Evolutionary conservation across 2,797 vertebrate genomes (phyloP), one percentile per base, ranked within the genome.

Genomic region (Lepidocolaptes lacrymiger): DNA sequence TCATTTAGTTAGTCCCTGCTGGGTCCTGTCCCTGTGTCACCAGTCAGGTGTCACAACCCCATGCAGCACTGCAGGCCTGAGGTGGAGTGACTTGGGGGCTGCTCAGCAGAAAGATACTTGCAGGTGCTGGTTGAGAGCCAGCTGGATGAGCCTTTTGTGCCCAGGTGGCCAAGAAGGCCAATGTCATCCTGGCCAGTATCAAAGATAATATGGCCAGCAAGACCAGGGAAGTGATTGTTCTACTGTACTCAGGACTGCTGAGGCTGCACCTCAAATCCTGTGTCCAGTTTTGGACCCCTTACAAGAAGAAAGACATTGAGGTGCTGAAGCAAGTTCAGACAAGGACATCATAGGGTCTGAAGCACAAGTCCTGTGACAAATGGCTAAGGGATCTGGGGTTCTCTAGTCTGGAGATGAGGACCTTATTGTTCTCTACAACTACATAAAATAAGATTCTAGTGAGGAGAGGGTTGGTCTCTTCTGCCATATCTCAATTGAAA

Each of bases 201-300:
- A 71, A 34, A 30, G 48, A 6, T 0, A 5, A 5, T 8, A 30
- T 22, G 49, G 11, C 9, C 64, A 55, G 32, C 15, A 48, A 26
- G 49, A 5, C 0, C 36, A 63, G 9, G 30, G 7, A 41, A 55
- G 26, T 2, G 41, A 43, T 2, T 48, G 7, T 14, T 9, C 7
- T 14, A 13, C n/a, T 46, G 4, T 21, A 17, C 11, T 9, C 0
- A 0, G 10, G 21, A 19, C 18, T 41, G 36, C 7, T 30, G 21
- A 21, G 18, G 12, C 21, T 5, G 3, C 9, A 16, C 8, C 32
- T 56, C 18, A 10, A 72, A n/a, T 22, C 19, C 16, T 49, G 6
- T 13, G 10, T 32, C 10, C n/a, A 30, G 18, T 36, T 63, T 6
- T 32, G 12, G 8, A 12, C 7, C 44, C 8, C 36, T 56, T 43